Base-by-base conservation (phyloP, 2,888 invertebrate genomes). In the Xylophagus ater region DNA sequence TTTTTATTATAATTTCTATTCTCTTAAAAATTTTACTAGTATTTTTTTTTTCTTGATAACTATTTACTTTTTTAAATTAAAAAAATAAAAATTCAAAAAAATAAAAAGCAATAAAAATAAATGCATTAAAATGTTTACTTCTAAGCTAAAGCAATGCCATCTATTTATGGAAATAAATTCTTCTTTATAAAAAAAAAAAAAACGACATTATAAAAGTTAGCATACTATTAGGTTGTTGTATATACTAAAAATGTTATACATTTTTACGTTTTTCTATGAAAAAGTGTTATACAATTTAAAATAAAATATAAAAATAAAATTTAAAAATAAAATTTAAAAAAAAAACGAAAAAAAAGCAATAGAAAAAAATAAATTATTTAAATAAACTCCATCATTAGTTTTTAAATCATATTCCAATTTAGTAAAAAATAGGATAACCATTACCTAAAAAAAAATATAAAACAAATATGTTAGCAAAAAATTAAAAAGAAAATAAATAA, bases 381-480 rank as follows among this genome's bases (percentile, higher is more conserved):
- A n/a, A n/a, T n/a, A n/a, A n/a, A n/a, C n/a, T n/a, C n/a, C n/a
- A n/a, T n/a, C n/a, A n/a, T n/a, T n/a, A n/a, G n/a, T n/a, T n/a
- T n/a, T n/a, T n/a, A n/a, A n/a, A n/a, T n/a, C n/a, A n/a, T 31
- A 9, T 13, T 7, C 14, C 15, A 10, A 8, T 37, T 30, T n/a
- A 30, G n/a, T 30, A 31, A 31, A 37, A 31, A 31, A 31, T 24
- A 12, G 18, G 30, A 18, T 31, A 37, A n/a, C 37, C 37, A 23
- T 37, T 37, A 31, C 37, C 37, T 37, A 30, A 24, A 37, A 17
- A 24, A 28, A 37, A 31, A 34, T 32, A n/a, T 32, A n/a, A 31
- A 29, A 29, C 18, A 28, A 31, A 37, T 9, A 23, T 12, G 28
- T 18, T 18, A 28, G 31, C 17, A 12, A 2, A 17, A 18, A 35